Conservation (phyloP, 2,888 invertebrate species). For the Ecliptopera silaceata region DNA sequence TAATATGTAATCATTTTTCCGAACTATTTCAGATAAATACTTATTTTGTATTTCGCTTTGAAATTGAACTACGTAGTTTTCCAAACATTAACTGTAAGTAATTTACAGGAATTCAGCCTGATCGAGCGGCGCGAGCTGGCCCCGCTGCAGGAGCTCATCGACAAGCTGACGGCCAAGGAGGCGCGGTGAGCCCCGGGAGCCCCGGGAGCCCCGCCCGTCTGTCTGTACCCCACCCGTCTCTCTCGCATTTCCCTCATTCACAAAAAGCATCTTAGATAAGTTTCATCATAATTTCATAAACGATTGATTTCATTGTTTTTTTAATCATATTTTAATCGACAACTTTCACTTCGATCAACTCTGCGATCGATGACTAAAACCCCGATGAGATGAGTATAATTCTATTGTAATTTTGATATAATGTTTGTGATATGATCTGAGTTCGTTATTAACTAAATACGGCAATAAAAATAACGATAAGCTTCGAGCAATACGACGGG, state of each 20-base stretch:
- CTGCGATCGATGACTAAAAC: not conserved
- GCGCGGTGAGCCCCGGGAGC: slow-evolving; percentile 89
- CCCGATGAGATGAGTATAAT: slow-evolving; percentile 9
- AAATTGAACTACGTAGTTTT: no score
- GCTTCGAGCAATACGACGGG: not conserved
- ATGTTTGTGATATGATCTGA: slow-evolving; percentile 23
- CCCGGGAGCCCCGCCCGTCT: no score
- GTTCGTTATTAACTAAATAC: slow-evolving; percentile 3
- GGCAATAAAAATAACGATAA: not conserved
- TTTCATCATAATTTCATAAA: not conserved
- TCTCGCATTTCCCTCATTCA: not conserved
- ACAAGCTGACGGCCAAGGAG: slow-evolving; percentile 96
- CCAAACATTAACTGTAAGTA: no score
- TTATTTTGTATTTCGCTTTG: no score
- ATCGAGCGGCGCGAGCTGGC: slow-evolving; percentile 98
- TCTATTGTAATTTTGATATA: slow-evolving; percentile 17
- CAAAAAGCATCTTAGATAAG: not conserved
- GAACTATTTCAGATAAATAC: no score
- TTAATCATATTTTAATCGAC: not conserved
- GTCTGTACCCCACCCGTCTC: not conserved
- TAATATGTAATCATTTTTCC: no score
- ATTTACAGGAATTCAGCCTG: slow-evolving; percentile 98
- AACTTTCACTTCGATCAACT: not conserved
- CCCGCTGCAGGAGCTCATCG: slow-evolving; percentile 98
- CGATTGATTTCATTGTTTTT: not conserved